Evolutionary conservation across 2,888 invertebrate genomes (phyloP).

Genomic region (Scelioninae gen. 2): DNA sequence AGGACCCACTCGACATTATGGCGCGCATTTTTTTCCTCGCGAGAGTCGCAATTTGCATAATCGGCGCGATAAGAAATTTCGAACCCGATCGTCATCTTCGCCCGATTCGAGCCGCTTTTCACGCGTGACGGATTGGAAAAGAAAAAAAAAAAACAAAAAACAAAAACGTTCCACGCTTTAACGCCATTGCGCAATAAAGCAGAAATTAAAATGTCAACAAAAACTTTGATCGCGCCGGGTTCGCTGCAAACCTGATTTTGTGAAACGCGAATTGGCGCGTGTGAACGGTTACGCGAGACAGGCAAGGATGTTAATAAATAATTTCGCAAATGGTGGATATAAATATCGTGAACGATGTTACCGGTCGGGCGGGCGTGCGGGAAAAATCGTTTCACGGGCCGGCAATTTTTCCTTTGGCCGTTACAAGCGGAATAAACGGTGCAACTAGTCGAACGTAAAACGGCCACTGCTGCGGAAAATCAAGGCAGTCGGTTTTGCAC

Average conservation of each 20-base stretch:
- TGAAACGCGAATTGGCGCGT: not conserved
- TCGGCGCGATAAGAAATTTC: not conserved
- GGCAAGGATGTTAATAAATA: slow-evolving; percentile 23
- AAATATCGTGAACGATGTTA: slow-evolving; percentile 39
- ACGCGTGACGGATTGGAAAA: too few species aligned
- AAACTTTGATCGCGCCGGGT: not conserved
- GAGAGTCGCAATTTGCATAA: too few species aligned
- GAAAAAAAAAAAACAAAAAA: too few species aligned
- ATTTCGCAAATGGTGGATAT: slow-evolving; percentile 28
- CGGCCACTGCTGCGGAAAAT: slow-evolving; percentile 16
- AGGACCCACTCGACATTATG: too few species aligned
- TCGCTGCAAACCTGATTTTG: not conserved
- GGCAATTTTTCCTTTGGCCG: slow-evolving; percentile 16
- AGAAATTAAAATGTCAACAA: not conserved
- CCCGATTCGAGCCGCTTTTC: too few species aligned
- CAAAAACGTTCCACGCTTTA: too few species aligned
- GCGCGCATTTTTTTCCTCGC: too few species aligned
- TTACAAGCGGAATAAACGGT: slow-evolving; percentile 3
- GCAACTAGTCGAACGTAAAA: slow-evolving; percentile 1
- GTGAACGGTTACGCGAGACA: slow-evolving; percentile 15
- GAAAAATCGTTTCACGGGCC: slow-evolving; percentile 11
- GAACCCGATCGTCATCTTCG: too few species aligned
- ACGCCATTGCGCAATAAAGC: not conserved
- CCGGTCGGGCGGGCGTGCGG: slow-evolving; percentile 7
- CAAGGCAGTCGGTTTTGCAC: slow-evolving; percentile 11